A percentile compares a stretch with the other conserved stretches of the same genome.
Evolutionary conservation across 2,888 invertebrate species (phyloP).

Genomic region (Antitype chi): DNA sequence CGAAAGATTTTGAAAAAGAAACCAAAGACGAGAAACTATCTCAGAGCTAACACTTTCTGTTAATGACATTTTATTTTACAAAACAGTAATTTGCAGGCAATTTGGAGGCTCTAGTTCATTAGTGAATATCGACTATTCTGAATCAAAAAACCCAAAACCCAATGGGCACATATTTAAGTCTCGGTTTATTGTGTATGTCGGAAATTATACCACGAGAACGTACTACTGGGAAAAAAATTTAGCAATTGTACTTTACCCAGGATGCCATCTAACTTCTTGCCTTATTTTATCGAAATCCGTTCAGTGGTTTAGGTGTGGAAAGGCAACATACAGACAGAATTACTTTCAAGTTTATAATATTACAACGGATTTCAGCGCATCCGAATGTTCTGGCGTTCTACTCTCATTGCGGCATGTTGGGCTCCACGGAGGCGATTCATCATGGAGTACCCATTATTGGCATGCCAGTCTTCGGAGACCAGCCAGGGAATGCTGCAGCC

Average conservation of each 20-base stretch:
- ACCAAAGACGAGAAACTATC: neutral
- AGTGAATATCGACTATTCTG: neutral
- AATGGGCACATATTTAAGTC: neutral
- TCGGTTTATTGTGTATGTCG: neutral
- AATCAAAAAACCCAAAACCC: neutral
- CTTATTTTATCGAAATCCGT: too few species aligned
- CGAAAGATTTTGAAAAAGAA: neutral
- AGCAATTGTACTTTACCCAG: too few species aligned
- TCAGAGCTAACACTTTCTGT: neutral
- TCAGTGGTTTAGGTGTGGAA: too few species aligned
- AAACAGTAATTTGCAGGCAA: neutral
- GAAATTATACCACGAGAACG: too few species aligned
- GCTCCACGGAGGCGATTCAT: constrained; percentile 90
- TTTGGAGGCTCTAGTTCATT: neutral
- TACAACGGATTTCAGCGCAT: constrained; percentile 67
- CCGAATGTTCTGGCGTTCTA: constrained; percentile 86
- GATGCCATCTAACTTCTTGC: too few species aligned
- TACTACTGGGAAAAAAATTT: too few species aligned
- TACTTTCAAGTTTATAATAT: too few species aligned
- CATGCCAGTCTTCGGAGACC: constrained; percentile 92
- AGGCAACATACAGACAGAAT: too few species aligned
- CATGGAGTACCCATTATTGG: constrained; percentile 90
- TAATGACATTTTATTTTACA: neutral
- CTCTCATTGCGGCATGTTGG: constrained; percentile 90
- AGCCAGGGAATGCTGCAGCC: constrained; percentile 89